phyloP scores from a whole-genome alignment of 2,888 invertebrate species.

The Crepidodera aurea region DNA sequence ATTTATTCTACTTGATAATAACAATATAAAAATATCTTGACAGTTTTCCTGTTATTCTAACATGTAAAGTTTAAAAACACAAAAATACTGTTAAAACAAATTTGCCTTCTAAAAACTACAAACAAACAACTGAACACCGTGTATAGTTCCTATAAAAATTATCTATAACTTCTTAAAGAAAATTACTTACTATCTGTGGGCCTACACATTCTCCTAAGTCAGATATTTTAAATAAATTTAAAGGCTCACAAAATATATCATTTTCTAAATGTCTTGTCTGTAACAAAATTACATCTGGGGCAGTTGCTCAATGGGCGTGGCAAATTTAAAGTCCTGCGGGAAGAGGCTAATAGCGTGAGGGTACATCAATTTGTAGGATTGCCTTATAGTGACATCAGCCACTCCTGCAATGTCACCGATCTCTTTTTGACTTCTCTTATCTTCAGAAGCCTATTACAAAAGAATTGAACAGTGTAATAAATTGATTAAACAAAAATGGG shows the following conservation, averaged over 20 bases:
- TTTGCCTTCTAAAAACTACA: no score
- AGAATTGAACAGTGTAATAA: conserved; percentile 48
- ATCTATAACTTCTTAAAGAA: no score
- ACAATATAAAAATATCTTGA: neutral
- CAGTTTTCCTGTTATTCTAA: neutral
- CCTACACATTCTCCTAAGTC: no score
- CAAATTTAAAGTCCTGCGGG: conserved; percentile 95
- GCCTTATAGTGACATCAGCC: conserved; percentile 96
- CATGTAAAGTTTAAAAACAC: neutral
- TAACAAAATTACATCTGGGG: conserved; percentile 76
- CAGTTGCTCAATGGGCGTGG: conserved; percentile 91
- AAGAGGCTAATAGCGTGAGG: conserved; percentile 92
- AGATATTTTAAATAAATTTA: no score
- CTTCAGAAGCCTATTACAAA: conserved; percentile 80
- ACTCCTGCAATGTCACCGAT: conserved; percentile 98
- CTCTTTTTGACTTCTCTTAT: conserved; percentile 94
- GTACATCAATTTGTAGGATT: conserved; percentile 97
- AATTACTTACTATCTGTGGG: no score
- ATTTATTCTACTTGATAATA: no score
- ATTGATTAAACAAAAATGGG: neutral
- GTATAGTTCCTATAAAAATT: no score
- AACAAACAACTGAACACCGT: no score
- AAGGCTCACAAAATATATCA: neutral
- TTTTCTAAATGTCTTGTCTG: no score
- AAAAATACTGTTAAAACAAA: no score